Conservation (phyloP, 2,888 invertebrate genomes). For the Gandaritis pyraliata region DNA sequence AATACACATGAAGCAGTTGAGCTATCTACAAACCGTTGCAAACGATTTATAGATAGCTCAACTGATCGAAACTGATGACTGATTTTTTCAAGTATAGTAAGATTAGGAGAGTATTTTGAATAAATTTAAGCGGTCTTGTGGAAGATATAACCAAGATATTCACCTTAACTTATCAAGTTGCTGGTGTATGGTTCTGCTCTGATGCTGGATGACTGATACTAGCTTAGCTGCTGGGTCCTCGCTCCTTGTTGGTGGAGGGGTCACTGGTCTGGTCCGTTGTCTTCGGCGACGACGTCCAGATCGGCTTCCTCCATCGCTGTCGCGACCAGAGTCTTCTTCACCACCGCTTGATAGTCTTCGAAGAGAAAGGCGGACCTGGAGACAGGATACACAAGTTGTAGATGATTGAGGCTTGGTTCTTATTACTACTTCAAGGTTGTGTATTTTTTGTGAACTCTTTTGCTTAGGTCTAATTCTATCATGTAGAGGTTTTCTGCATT, state of each 20-base stretch:
- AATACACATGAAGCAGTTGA: no score
- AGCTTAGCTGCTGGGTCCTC: conserved; percentile 75
- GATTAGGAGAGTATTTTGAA: no score
- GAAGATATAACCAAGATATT: no score
- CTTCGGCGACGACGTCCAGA: conserved; percentile 63
- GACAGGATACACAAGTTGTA: not conserved
- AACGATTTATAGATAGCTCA: no score
- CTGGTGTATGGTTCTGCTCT: conserved; percentile 78
- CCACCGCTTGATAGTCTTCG: conserved; percentile 78
- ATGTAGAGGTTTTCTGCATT: no score
- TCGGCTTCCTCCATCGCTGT: conserved; percentile 74
- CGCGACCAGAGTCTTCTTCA: conserved; percentile 80
- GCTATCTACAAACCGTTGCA: no score
- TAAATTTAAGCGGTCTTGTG: no score
- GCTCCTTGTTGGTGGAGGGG: conserved; percentile 66
- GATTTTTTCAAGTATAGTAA: no score
- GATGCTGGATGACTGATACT: conserved; percentile 78
- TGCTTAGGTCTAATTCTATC: no score
- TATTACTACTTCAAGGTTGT: not conserved
- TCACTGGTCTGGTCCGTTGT: conserved; percentile 60
- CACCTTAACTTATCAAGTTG: conserved; percentile 79
- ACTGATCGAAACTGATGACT: no score
- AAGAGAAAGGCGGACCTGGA: conserved; percentile 75
- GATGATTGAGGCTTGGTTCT: not conserved
- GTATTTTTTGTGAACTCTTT: not conserved